Percentiles rank a stretch among this genome's conserved stretches.
These are phyloP conservation scores for Teleogryllus occipitalis DNA, from an alignment of 1,140 invertebrate genomes.

Conservation along the genomic window DNA sequence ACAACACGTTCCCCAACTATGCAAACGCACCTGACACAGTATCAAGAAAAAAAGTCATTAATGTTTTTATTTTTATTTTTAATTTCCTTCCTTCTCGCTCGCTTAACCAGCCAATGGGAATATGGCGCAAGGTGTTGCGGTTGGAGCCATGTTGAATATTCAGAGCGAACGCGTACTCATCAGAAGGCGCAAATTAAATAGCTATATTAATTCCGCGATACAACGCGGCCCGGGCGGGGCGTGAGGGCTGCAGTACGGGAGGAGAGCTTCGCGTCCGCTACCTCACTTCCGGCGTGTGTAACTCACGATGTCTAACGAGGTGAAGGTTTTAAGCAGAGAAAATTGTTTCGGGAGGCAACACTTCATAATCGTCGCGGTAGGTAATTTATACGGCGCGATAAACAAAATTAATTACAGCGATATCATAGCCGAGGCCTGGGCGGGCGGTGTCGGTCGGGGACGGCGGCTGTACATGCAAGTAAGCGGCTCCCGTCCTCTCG, in stretches of 20 bases:
- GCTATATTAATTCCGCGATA: background rate
- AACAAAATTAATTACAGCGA: slow-evolving; percentile 1
- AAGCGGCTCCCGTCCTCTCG: too few species aligned
- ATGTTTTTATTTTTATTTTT: too few species aligned
- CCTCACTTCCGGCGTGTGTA: background rate
- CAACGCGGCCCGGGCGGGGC: background rate
- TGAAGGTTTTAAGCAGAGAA: background rate
- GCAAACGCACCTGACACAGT: too few species aligned
- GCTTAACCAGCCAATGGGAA: background rate
- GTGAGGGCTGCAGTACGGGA: background rate
- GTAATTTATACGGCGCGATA: background rate
- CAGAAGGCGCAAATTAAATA: background rate
- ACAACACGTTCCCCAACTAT: too few species aligned
- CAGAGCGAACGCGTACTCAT: background rate
- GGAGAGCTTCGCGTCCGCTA: background rate
- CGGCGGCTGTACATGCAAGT: background rate
- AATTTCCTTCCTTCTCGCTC: background rate
- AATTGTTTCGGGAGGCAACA: background rate
- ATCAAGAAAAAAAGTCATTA: too few species aligned
- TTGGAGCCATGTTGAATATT: background rate
- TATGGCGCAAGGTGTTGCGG: background rate
- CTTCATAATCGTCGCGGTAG: background rate
- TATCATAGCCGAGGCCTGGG: background rate
- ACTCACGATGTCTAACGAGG: background rate
- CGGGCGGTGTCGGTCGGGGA: too few species aligned